phyloP scores from a whole-genome alignment of 2,888 invertebrate species.

The Lasius fuliginosus region DNA sequence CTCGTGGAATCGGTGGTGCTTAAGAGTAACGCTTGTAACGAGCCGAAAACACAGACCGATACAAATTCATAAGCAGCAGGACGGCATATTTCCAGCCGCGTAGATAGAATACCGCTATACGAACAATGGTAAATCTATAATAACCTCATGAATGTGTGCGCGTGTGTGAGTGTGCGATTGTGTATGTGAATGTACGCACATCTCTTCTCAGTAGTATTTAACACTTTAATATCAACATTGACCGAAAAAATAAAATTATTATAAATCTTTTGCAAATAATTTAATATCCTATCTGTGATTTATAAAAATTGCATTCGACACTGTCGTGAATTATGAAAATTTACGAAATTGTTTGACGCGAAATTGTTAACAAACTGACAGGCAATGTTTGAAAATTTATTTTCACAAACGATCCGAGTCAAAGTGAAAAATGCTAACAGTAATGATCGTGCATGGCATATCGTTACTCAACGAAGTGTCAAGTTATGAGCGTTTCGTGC shows the following conservation, averaged over 20 bases:
- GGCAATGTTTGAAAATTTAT: conserved; percentile 14
- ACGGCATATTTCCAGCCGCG: neutral
- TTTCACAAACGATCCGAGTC: neutral
- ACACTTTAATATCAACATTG: conserved; percentile 30
- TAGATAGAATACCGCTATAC: neutral
- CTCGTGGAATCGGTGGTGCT: conserved; percentile 58
- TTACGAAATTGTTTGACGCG: conserved; percentile 20
- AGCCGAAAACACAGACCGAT: conserved; percentile 44
- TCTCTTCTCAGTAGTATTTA: conserved; percentile 6
- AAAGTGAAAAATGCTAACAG: conserved; percentile 23
- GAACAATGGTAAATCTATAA: conserved; percentile 27
- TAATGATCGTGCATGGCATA: conserved; percentile 9
- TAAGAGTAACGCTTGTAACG: conserved; percentile 57
- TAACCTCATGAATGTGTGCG: neutral
- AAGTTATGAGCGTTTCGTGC: conserved; percentile 56
- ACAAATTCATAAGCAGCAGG: conserved; percentile 50
- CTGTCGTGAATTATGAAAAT: conserved; percentile 7
- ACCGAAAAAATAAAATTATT: conserved; percentile 66
- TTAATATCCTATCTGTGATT: conserved; percentile 18
- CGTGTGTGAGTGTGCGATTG: neutral
- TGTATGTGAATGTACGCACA: too few species aligned
- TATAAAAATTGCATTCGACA: neutral
- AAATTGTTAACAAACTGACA: too few species aligned
- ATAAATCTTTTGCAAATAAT: conserved; percentile 18
- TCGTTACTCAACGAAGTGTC: conserved; percentile 43